Evolutionary conservation across 2,888 invertebrate genomes (phyloP), one percentile per base, ranked within the genome.

Genomic region (Ernsta delagoae): DNA sequence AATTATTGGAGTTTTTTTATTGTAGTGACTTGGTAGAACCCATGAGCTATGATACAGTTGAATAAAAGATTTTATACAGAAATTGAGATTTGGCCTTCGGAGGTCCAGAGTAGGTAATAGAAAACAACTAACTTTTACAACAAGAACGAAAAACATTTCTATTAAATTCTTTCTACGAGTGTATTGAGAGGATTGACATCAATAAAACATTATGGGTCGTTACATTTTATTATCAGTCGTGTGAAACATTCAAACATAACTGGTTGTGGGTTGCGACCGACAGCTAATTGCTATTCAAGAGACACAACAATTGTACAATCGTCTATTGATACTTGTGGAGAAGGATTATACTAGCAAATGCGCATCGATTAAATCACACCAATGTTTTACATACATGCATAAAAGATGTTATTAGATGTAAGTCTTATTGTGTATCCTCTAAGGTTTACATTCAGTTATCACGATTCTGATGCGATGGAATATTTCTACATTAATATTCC

Each of bases 291-390:
- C 16, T 63, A 59, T 64, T 53, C 63, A 59, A 11, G 12, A 31
- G 50, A 53, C 43, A 50, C 59, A 53, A 56, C 54, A 65, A 73
- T 73, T 65, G 71, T 75, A 74, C 76, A 76, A 78, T 77, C 78
- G 72, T 70, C 39, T 48, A 68, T 54, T 54, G 64, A 59, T 63
- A 53, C 50, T 78, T 83, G 83, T 82, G 79, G n/a, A n/a, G n/a
- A n/a, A 84, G 85, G 81, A 79, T 80, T 81, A 75, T 77, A 78
- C 80, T 79, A 70, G 68, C 74, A 84, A 59, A 84, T 82, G 80
- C 79, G 79, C 78, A 82, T 83, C 77, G 78, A 83, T 82, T 80
- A 79, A 75, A 68, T 68, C 57, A 48, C 39, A 50, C 24, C 53
- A 31, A 34, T 56, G 61, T 57, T 68, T 68, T 34, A 62, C 68